Conservation (phyloP, 2,888 invertebrate species). For the Brassicogethes aeneus region DNA sequence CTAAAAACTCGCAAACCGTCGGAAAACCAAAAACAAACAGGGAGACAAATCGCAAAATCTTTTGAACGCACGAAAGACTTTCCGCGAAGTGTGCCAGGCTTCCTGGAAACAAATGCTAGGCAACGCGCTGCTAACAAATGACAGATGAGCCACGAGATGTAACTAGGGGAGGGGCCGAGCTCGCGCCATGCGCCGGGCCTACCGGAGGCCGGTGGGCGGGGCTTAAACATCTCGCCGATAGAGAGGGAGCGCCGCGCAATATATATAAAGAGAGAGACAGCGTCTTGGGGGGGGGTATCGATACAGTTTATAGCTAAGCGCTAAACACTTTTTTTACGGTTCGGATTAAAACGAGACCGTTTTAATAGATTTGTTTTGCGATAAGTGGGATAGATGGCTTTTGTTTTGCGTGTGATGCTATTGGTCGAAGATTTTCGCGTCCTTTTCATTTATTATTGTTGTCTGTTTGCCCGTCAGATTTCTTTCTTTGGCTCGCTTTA, state of each 20-base stretch:
- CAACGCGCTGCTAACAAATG: constrained; percentile 8
- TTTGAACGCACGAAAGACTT: no score
- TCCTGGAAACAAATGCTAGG: constrained; percentile 2
- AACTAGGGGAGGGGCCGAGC: constrained; percentile 4
- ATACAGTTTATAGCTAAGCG: constrained; percentile 41
- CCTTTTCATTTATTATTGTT: constrained; percentile 27
- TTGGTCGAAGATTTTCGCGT: constrained; percentile 27
- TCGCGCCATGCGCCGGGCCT: not conserved
- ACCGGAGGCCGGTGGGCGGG: not conserved
- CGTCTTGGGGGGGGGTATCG: constrained; percentile 34
- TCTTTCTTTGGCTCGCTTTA: constrained; percentile 16
- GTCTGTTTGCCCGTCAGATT: constrained; percentile 16
- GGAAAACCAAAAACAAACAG: no score
- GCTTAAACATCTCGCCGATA: constrained; percentile 2
- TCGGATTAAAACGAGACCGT: constrained; percentile 35
- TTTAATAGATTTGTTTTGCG: constrained; percentile 35
- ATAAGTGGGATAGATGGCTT: constrained; percentile 30
- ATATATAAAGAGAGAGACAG: constrained; percentile 14
- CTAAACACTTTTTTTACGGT: constrained; percentile 40
- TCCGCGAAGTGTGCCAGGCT: not conserved
- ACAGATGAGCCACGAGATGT: constrained; percentile 26
- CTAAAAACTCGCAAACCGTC: no score
- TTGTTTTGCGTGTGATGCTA: constrained; percentile 28
- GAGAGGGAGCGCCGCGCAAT: constrained; percentile 8
- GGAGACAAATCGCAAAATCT: no score